Evolutionary conservation across 1,140 invertebrate genomes (phyloP), one percentile per base, ranked within the genome.

Genomic region (Eupristina koningsbergeri): DNA sequence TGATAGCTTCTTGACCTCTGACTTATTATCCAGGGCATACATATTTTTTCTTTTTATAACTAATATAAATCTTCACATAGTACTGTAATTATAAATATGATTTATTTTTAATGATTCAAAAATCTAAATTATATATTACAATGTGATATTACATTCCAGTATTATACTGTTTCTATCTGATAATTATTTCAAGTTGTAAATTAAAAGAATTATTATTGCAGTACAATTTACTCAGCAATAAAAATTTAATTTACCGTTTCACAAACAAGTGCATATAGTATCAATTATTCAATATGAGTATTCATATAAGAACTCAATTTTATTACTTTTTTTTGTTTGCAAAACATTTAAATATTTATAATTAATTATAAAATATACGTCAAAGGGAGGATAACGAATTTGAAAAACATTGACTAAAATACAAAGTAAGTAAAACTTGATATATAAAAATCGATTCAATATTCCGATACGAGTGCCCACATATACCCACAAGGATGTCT

Each of bases 361-460:
- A 34, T 64, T 64, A 64, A 64, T 34, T 34, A 64, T 64, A 3
- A 3, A 7, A 3, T 31, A 13, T 15, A 31, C 29, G 31, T 17
- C 0, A 9, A 17, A 50, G 15, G 13, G 11, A 64, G 41, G 13
- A 63, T 2, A 64, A 34, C n/a, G 31, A 64, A 64, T 34, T 29
- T 64, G 34, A 15, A 36, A 71, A 11, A 39, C 19, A 17, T 7
- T 7, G 29, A 67, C 31, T 1, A 0, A 17, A 22, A 34, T 9
- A 67, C 15, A 9, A 17, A 19, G 22, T 36, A 67, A 67, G 29
- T 34, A 36, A 39, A 5, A 19, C 15, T 13, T 67, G 11, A 34
- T 67, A 67, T 67, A 67, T 39, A 17, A 67, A 67, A 71, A 71
- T 71, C 19, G 67, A 71, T 71, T 36, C 36, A 36, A 71, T 71